phyloP scores from a whole-genome alignment of 2,888 invertebrate species.

The Lepas anatifera region DNA sequence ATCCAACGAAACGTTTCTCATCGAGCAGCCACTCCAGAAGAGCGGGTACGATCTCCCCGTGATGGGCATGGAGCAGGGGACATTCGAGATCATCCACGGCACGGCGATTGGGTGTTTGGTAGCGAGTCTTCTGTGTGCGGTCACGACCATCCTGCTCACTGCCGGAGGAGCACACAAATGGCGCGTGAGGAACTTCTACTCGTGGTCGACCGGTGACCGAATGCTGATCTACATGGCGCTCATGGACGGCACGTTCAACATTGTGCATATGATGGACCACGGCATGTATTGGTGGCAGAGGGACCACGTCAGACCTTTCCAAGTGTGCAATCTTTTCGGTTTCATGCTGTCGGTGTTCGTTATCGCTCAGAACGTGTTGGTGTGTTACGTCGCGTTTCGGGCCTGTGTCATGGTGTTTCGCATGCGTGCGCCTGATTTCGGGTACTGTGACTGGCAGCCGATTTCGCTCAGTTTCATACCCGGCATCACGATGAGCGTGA shows the following conservation, averaged over 20 bases:
- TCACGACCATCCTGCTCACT: not conserved
- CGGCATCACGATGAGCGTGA: not conserved
- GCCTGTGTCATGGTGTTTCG: slow-evolving; percentile 3
- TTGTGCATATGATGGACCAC: not conserved
- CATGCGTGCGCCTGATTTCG: not conserved
- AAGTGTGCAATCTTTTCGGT: slow-evolving; percentile 7
- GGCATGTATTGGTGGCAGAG: not conserved
- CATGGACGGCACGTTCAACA: not conserved
- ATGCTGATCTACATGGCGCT: not conserved
- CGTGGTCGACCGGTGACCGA: not conserved
- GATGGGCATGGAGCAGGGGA: not conserved
- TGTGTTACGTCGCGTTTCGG: not conserved
- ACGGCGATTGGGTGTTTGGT: not conserved
- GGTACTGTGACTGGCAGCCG: not conserved
- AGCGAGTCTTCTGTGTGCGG: not conserved
- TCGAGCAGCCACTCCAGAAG: no score
- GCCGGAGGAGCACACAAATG: not conserved
- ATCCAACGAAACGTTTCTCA: no score
- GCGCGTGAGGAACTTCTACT: not conserved
- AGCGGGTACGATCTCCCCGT: slow-evolving; percentile 9
- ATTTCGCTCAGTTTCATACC: not conserved
- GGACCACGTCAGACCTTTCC: not conserved
- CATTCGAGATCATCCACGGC: not conserved
- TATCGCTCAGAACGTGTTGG: slow-evolving; percentile 1
- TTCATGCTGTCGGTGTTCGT: not conserved